Evolutionary conservation across 2,113 vertebrate genomes (phyloP).

Genomic region (Propithecus coquereli): DNA sequence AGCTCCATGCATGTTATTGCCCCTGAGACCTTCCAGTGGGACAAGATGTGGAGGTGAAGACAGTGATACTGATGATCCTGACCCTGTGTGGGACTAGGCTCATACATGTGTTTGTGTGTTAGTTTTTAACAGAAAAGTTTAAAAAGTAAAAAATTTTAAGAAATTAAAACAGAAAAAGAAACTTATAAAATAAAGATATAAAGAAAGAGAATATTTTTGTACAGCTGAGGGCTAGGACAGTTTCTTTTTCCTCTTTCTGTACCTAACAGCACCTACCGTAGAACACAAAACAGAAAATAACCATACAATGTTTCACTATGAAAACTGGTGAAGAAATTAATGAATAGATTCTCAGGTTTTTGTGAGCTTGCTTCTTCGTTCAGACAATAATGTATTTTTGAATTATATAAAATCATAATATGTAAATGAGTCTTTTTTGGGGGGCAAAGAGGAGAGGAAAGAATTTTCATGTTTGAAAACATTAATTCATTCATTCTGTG

Average conservation of each 20-base stretch:
- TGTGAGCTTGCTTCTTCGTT: background rate
- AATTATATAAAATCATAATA: background rate
- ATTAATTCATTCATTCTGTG: background rate
- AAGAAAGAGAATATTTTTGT: background rate
- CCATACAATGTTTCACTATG: background rate
- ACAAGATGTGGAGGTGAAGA: background rate
- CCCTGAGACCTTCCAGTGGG: background rate
- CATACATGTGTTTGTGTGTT: background rate
- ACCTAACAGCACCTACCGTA: background rate
- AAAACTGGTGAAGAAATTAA: background rate
- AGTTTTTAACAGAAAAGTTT: background rate
- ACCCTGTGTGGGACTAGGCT: background rate
- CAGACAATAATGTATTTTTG: background rate
- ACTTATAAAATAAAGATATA: background rate
- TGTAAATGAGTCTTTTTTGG: background rate
- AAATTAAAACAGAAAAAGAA: background rate
- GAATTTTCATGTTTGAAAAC: background rate
- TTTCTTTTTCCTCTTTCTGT: background rate
- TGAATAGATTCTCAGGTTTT: background rate
- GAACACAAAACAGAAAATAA: background rate
- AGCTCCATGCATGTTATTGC: background rate
- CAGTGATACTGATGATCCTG: background rate
- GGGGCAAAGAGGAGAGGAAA: background rate
- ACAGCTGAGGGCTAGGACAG: background rate
- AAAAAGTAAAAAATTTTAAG: background rate